Evolutionary conservation across 2,797 vertebrate species (phyloP).

Genomic region (Sebastes iracundus): DNA sequence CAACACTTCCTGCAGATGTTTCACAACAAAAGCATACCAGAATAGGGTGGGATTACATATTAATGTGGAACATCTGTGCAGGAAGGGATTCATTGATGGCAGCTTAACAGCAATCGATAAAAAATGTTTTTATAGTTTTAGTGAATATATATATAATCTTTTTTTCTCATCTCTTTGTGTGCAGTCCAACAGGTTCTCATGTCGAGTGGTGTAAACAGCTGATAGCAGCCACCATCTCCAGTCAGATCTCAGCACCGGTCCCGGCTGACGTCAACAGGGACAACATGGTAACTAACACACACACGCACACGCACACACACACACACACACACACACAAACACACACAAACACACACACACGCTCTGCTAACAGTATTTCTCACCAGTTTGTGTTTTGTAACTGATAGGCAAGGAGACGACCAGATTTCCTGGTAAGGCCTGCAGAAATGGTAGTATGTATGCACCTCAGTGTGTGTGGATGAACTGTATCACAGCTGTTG

Average conservation of each 20-base stretch:
- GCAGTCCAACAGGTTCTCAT: conserved; percentile 92
- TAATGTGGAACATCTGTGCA: no score
- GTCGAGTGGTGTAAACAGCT: conserved; percentile 99
- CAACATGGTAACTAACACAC: conserved; percentile 81
- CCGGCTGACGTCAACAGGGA: conserved; percentile 83
- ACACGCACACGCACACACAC: not conserved
- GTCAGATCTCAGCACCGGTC: conserved; percentile 89
- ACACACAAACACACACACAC: not conserved
- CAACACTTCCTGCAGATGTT: not conserved
- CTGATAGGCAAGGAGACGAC: conserved; percentile 67
- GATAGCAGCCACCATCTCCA: conserved; percentile 96
- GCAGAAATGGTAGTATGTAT: not conserved
- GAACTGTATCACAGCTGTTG: not conserved
- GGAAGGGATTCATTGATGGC: no score
- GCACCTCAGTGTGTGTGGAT: not conserved
- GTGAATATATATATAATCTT: not conserved
- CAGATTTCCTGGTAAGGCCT: conserved; percentile 71
- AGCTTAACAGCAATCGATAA: accelerated
- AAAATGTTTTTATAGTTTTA: not conserved
- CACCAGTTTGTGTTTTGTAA: conserved; percentile 57
- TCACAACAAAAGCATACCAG: not conserved
- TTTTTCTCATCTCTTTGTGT: not conserved
- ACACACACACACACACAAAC: not conserved
- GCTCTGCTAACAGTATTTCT: conserved; percentile 2
- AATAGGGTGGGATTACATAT: not conserved